Evolutionary conservation across 2,797 vertebrate genomes (phyloP).

Genomic region (Eulemur coronatus): DNA sequence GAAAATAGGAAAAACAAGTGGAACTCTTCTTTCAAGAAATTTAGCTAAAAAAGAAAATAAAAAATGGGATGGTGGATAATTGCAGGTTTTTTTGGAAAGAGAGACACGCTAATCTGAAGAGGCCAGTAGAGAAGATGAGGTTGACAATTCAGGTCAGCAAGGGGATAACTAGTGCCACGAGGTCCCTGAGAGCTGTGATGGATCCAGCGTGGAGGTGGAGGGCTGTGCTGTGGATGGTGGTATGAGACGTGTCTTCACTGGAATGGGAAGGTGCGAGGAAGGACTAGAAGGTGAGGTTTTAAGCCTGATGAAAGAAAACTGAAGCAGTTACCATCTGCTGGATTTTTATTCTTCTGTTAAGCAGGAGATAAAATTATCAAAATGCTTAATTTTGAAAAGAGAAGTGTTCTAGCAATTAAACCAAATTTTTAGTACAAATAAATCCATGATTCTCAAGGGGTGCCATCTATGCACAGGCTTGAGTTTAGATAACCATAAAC

Average conservation of each 20-base stretch:
- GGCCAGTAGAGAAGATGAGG: neutral
- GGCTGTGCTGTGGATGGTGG: fast-evolving
- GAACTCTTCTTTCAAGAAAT: neutral
- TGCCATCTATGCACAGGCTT: neutral
- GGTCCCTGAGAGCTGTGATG: too few relatives aligned
- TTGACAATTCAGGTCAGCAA: neutral
- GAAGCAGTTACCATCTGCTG: neutral
- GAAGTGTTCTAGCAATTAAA: neutral
- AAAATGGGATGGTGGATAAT: neutral
- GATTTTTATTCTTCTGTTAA: neutral
- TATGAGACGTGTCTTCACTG: fast-evolving
- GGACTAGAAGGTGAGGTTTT: neutral
- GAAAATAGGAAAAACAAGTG: neutral
- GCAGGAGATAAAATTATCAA: neutral
- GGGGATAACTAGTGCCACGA: neutral
- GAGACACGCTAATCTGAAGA: neutral
- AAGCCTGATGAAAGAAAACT: neutral
- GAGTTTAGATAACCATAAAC: neutral
- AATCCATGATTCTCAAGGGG: neutral
- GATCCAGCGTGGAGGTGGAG: neutral
- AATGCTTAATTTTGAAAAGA: constrained; percentile 35
- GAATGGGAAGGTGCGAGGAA: neutral
- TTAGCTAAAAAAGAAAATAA: neutral
- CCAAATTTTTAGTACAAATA: neutral
- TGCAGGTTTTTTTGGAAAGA: neutral